Conservation (phyloP, 2,888 invertebrate species). For the Phaonia tiefii region DNA sequence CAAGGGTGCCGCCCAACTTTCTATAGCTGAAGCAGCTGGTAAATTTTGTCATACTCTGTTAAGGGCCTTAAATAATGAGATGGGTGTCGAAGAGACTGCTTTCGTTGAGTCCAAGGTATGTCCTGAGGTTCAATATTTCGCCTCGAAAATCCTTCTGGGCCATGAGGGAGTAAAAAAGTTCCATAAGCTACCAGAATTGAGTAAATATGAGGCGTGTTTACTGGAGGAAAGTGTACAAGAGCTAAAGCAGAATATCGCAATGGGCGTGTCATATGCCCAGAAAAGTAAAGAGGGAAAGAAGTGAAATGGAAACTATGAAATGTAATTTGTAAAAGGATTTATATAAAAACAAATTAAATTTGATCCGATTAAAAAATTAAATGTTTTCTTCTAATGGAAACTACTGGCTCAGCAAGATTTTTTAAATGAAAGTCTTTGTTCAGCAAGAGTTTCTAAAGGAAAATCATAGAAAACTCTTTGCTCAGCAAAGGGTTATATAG, state of each 20-base stretch:
- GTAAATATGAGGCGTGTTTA: constrained; percentile 87
- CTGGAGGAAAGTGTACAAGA: constrained; percentile 93
- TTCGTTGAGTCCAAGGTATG: constrained; percentile 90
- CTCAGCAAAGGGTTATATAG: no score
- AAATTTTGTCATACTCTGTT: constrained; percentile 91
- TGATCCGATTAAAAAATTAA: no score
- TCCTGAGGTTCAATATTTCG: constrained; percentile 93
- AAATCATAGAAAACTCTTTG: no score
- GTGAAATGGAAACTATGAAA: no score
- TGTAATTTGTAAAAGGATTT: no score
- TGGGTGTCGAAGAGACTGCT: constrained; percentile 97
- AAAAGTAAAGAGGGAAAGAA: constrained; percentile 76
- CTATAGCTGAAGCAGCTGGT: constrained; percentile 98
- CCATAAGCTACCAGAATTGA: constrained; percentile 91
- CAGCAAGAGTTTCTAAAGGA: no score
- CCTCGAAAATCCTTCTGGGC: constrained; percentile 89
- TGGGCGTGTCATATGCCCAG: constrained; percentile 94
- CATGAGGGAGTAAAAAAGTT: constrained; percentile 90
- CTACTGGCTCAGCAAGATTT: no score
- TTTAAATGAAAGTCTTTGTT: no score
- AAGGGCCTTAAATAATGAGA: constrained; percentile 90
- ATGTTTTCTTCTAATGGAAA: no score
- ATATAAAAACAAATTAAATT: no score
- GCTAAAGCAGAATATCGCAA: constrained; percentile 92
- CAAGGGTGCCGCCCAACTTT: constrained; percentile 97